Base-by-base conservation (phyloP, 2,797 vertebrate species). In the Gastrophryne carolinensis region DNA sequence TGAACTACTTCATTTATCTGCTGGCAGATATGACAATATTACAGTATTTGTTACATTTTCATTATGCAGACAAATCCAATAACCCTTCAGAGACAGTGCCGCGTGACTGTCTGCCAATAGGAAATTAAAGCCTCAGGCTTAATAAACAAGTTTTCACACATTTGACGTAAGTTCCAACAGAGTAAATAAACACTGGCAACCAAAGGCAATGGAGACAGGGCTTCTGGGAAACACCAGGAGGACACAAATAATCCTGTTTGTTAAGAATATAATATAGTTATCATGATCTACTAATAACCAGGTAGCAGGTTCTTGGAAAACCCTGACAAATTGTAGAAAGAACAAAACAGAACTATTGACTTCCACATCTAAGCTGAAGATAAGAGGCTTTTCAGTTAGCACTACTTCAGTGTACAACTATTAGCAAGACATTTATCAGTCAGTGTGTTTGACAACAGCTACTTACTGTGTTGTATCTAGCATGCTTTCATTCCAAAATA, bases 151-250 rank as follows among this genome's bases (percentile, higher is more conserved):
- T 66, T 66, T 58, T 27, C 47, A 29, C 19, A 12, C 8, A 24
- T n/a, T 8, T 66, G 72, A 74, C 62, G 62, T 35, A 27, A 24
- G 61, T 19, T 13, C 35, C 9, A n/a, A 1, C 58, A 73, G 15
- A 17, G 34, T 9, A 74, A 74, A 57, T 50, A 72, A 72, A 53
- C 13, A 73, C 17, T 29, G 70, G 44, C 37, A 50, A 61, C 37
- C 37, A 37, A 17, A 39, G 1, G 8, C 34, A 54, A 44, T 4
- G 34, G 13, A 66, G 62, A 24, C 35, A 4, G 4, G 26, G 4
- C 29, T 15, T 47, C 19, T 58, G 19, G 49, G 62, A 49, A 58
- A 57, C 3, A 66, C 12, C 37, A 56, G 60, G 60, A 58, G 50
- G 39, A 50, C 35, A 53, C 10, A 41, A 12, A 54, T 21, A 73